Evolutionary conservation across 2,888 invertebrate genomes (phyloP), one percentile per base, ranked within the genome.

Genomic region (Platypus cylindrus): DNA sequence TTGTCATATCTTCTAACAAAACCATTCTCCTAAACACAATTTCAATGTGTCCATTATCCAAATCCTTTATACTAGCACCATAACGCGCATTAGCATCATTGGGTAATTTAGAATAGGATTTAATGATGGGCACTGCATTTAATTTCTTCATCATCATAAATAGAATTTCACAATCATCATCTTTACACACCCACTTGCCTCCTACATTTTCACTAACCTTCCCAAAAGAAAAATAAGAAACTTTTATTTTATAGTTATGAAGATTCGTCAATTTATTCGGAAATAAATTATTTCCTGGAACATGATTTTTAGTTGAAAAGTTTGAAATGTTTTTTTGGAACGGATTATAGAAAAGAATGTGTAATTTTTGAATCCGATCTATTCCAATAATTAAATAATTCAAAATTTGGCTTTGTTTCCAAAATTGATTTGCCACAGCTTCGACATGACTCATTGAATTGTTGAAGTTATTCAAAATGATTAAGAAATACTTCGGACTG

Each of bases 11-110:
- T 5, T 24, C 24, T 24, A 12, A 11, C 4, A 24, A 24, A 24
- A 24, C n/a, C 24, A 24, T 32, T n/a, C 16, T 14, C 15, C 20
- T 36, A 15, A 39, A 29, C 9, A 30, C 29, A 3, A 39, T 30
- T 18, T 39, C 39, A 2, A 17, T 7, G 3, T 13, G 24, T 9
- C 36, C 9, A n/a, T 36, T n/a, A 3, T 24, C 9, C 13, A 30
- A 4, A 30, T 9, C 25, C 13, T 30, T 7, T 1, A 7, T 22
- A 24, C 3, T 18, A 7, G 30, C 36, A 16, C 9, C 16, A 31
- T 13, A 23, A 12, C 14, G 3, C 9, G 23, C 3, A 11, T 5
- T 5, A 7, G 12, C 32, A n/a, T 18, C 29, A 23, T 20, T 26
- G 2, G 30, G 30, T 14, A 15, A 3, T 12, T n/a, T n/a, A n/a